Base-by-base conservation (phyloP, 35 echinoderm and acorn worm genomes). In the Stichopus chloronotus region DNA sequence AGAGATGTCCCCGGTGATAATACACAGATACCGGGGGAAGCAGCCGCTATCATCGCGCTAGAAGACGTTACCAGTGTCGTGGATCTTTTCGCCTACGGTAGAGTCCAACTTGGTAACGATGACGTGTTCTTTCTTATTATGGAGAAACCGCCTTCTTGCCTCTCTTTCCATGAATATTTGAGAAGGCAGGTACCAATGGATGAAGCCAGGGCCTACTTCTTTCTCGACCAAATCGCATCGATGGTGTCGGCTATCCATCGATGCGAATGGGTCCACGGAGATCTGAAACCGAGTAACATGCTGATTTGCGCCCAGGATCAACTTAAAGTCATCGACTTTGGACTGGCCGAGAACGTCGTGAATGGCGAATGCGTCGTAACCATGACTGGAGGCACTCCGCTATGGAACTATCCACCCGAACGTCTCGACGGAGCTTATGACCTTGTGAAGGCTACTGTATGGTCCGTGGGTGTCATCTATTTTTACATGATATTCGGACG, bases 361-460 rank as follows among this genome's bases (percentile, higher is more conserved):
- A 55, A 90, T 30, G 87, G 61, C 68, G 57, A 65, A 22, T 88
- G 57, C 54, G 52, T 85, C 1, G 52, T 85, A 56, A 0, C 82
- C 6, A 5, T 0, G 52, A 9, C 0, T 7, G 58, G 87, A 9
- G 87, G 87, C 58, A 88, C 87, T 9, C 87, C 58, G 57, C 24
- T 24, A 8, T 88, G 87, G 87, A 88, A 88, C 61, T 16, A 16
- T 17, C 89, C 89, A 16, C 89, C 89, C 11, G 89, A 91, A 16
- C 43, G 53, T 23, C n/a, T 25, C 2, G 8, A 56, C 52, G 89
- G 89, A 19, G 6, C 7, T 53, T 78, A 12, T 72, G 89, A 91
- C 61, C 58, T 56, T 19, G 89, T 91, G 6, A 76, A 91, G 71
- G 63, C 89, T 5, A 91, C 89, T 9, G 89, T 91, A 30, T 91